Percentiles rank a stretch among this genome's conserved stretches.
Evolutionary conservation across 35 echinoderm and acorn worm species (phyloP).

Genomic region (Stichopus chloronotus): DNA sequence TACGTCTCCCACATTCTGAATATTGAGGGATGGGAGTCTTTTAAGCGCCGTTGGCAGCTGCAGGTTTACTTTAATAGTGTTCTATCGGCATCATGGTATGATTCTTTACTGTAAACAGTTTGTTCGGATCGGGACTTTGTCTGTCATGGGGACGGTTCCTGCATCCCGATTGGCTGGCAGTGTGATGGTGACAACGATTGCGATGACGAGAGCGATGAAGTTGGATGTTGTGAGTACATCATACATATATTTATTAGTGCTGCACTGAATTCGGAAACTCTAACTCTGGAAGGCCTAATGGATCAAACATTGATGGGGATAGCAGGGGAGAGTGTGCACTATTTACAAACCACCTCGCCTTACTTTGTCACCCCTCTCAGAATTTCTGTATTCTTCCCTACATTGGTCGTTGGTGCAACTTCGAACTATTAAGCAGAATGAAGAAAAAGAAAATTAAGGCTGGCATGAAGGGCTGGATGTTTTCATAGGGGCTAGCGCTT

Average conservation of each 20-base stretch:
- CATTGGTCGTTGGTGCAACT: neutral
- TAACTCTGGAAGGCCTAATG: neutral
- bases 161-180: slow-evolving; percentile 72
- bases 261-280: no score
- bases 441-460: no score
- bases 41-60: neutral
- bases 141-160: slow-evolving; percentile 66
- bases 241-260: neutral
- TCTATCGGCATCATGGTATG: neutral
- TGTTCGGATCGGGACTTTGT: slow-evolving; percentile 67
- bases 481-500: no score
- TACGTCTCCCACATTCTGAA: neutral
- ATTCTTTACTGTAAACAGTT: neutral
- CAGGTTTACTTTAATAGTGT: no score
- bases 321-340: neutral
- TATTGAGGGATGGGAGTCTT: neutral
- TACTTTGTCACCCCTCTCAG: neutral
- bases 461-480: no score
- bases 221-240: slow-evolving; percentile 67
- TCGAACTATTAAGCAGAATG: neutral
- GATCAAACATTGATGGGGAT: neutral
- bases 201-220: slow-evolving; percentile 76
- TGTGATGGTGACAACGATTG: slow-evolving; percentile 89
- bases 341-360: neutral
- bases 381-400: neutral